A percentile compares a stretch with the other conserved stretches of the same genome.
Conservation (phyloP, 2,888 invertebrate genomes). For the Cosmorhoe ocellata region DNA sequence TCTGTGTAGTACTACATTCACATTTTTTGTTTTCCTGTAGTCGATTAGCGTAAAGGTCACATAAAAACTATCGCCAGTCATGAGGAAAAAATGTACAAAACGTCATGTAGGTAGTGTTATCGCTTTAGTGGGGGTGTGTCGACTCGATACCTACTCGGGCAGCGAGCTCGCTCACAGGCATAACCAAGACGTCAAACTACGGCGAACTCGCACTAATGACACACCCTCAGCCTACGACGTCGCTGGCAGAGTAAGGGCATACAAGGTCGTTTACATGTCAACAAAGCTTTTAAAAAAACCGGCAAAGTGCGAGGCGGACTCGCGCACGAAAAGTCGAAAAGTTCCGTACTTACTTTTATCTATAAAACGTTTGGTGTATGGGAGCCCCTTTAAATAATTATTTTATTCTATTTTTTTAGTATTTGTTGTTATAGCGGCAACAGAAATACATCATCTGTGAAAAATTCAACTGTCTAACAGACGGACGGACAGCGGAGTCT, state of each 20-base stretch:
- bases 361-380: no score
- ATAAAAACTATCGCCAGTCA: conserved; percentile 8
- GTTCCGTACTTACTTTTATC: no score
- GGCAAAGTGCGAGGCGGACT: no score
- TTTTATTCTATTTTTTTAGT: no score
- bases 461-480: no score
- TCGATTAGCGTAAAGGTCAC: conserved; percentile 10
- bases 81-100: conserved; percentile 16
- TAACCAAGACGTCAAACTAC: conserved; percentile 9
- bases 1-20: no score
- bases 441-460: no score
- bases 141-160: conserved; percentile 8
- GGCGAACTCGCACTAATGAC: conserved; percentile 33
- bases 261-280: conserved; percentile 31
- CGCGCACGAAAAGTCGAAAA: no score
- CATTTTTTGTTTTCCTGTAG: conserved; percentile 9
- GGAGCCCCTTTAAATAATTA: no score
- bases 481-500: no score
- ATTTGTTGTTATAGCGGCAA: no score
- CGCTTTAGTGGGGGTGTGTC: conserved; percentile 24
- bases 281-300: conserved; percentile 1
- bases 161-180: conserved; percentile 8
- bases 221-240: conserved; percentile 44
- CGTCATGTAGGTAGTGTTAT: conserved; percentile 15
- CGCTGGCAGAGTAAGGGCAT: conserved; percentile 35